phyloP scores from a whole-genome alignment of 2,888 invertebrate species.

The Caenorhabditis panamensis region DNA sequence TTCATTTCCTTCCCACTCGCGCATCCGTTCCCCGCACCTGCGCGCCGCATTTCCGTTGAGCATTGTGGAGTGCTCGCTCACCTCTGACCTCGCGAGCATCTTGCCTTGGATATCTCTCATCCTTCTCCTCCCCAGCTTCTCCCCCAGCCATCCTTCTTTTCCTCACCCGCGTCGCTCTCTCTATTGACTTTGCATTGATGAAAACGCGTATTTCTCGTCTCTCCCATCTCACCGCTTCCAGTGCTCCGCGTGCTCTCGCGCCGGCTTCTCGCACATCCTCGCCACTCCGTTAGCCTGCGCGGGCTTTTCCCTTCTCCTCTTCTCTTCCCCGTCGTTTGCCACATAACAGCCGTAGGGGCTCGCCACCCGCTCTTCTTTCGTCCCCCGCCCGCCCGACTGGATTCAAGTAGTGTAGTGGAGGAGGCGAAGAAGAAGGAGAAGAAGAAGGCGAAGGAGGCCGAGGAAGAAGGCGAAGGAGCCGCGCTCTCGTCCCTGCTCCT shows the following conservation, averaged over 20 bases:
- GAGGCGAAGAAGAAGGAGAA: slow-evolving; percentile 5
- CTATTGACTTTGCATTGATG: slow-evolving; percentile 62
- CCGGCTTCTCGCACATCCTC: slow-evolving; percentile 27
- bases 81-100: slow-evolving; percentile 10
- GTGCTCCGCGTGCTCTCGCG: slow-evolving; percentile 11
- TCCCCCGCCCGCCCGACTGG: slow-evolving; percentile 13
- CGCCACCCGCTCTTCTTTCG: slow-evolving; percentile 23
- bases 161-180: slow-evolving; percentile 28
- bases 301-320: slow-evolving; percentile 36
- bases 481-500: slow-evolving; percentile 45
- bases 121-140: not conserved
- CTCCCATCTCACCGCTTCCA: slow-evolving; percentile 5
- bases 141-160: not conserved
- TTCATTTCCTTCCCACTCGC: not conserved
- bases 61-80: slow-evolving; percentile 6
- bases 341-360: slow-evolving; percentile 42
- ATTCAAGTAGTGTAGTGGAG: slow-evolving; percentile 49
- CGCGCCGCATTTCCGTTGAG: not conserved
- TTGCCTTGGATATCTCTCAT: slow-evolving; percentile 12
- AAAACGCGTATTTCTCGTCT: slow-evolving; percentile 37
- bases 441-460: slow-evolving; percentile 24
- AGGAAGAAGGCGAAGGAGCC: slow-evolving; percentile 44
- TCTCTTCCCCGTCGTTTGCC: slow-evolving; percentile 30
- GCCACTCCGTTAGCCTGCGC: slow-evolving; percentile 38
- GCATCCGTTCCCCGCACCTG: slow-evolving; percentile 2